Evolutionary conservation across 2,113 vertebrate species (phyloP).

Genomic region (Pitta sordida): DNA sequence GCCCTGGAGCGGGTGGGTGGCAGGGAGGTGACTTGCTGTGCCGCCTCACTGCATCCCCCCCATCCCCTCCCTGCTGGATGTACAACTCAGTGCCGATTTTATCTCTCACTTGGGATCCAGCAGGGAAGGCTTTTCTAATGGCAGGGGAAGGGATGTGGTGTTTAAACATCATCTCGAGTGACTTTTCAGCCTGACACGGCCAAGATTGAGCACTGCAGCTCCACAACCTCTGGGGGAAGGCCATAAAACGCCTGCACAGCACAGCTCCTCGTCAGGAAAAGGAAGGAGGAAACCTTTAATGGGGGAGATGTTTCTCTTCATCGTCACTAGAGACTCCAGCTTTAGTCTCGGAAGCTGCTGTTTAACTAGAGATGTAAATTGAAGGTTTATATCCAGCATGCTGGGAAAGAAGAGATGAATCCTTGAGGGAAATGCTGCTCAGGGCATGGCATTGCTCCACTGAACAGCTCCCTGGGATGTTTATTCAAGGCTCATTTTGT

Average conservation of each 20-base stretch:
- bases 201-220: neutral
- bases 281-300: neutral
- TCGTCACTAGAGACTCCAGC: neutral
- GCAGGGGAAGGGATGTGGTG: neutral
- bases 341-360: neutral
- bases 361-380: constrained; percentile 33
- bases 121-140: neutral
- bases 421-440: neutral
- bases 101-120: neutral
- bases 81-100: neutral
- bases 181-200: neutral
- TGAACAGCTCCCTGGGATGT: neutral
- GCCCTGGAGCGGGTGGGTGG: neutral
- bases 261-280: neutral
- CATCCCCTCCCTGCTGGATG: neutral
- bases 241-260: neutral
- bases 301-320: neutral
- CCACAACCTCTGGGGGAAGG: neutral
- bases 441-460: neutral
- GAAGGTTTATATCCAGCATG: neutral
- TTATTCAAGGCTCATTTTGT: neutral
- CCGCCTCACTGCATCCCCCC: neutral
- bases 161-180: neutral
- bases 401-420: neutral
- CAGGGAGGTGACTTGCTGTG: neutral